These are phyloP conservation scores for Aphis gossypii DNA, from an alignment of 1,140 invertebrate species.

Conservation along the genomic window DNA sequence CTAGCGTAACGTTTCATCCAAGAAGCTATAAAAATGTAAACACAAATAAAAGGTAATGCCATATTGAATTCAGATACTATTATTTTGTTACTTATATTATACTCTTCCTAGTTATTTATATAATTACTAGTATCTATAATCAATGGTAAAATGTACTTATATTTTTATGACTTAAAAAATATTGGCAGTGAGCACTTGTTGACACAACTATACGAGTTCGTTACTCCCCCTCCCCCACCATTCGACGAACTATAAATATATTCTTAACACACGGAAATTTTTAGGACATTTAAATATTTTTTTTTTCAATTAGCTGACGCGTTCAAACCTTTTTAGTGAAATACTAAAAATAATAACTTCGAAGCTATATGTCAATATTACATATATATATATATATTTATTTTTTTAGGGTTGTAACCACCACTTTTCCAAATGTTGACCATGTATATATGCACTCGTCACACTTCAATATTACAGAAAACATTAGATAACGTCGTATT, in stretches of 20 bases:
- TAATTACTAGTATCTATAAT: no score
- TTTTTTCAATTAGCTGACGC: no score
- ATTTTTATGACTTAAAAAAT: background rate
- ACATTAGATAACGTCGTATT: background rate
- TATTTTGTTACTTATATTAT: no score
- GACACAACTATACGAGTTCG: background rate
- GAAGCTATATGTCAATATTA: background rate
- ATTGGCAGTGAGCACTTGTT: background rate
- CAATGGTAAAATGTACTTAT: no score
- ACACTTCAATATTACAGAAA: background rate
- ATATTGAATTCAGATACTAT: no score
- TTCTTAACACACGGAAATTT: background rate
- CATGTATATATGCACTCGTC: background rate
- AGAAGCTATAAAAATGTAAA: constrained; percentile 67
- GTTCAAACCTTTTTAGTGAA: background rate
- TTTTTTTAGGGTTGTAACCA: background rate
- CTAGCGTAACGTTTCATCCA: constrained; percentile 73
- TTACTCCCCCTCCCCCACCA: background rate
- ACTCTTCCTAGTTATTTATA: no score
- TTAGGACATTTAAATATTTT: no score
- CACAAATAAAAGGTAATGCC: constrained; percentile 10
- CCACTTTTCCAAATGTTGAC: background rate
- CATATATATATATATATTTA: background rate
- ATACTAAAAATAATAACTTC: background rate
- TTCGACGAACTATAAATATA: background rate